A percentile compares a stretch with the other conserved stretches of the same genome.
These are phyloP conservation scores for Drosophila mauritiana DNA, from an alignment of 1,140 invertebrate genomes.

Conservation along the genomic window DNA sequence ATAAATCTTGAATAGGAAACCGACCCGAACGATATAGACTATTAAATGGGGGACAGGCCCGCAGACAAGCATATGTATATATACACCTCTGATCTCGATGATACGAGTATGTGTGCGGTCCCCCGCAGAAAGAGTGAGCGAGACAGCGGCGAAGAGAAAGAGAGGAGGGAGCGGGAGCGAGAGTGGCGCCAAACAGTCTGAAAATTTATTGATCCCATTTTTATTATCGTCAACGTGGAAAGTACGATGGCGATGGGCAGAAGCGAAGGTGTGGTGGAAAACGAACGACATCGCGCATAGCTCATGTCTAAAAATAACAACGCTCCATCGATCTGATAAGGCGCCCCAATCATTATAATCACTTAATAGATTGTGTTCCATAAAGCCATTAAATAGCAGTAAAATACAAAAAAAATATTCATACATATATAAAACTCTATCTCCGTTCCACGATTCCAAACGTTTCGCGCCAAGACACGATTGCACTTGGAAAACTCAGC, in stretches of 20 bases:
- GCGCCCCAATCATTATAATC: slow-evolving; percentile 69
- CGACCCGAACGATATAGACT: slow-evolving; percentile 1
- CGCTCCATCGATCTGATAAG: slow-evolving; percentile 68
- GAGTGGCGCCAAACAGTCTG: slow-evolving; percentile 78
- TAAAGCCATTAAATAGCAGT: slow-evolving; percentile 44
- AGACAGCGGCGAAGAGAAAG: background rate
- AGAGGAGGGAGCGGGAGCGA: background rate
- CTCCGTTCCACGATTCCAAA: slow-evolving; percentile 3
- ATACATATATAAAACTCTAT: background rate
- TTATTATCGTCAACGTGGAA: slow-evolving; percentile 63
- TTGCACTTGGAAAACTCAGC: slow-evolving; percentile 20
- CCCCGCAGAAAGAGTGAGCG: slow-evolving; percentile 4
- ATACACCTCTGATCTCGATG: slow-evolving; percentile 7
- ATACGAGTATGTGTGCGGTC: slow-evolving; percentile 1
- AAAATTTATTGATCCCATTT: slow-evolving; percentile 78
- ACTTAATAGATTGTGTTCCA: slow-evolving; percentile 76
- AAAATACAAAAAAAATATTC: background rate
- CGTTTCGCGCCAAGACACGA: background rate
- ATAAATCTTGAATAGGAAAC: slow-evolving; percentile 7
- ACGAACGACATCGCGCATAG: slow-evolving; percentile 41
- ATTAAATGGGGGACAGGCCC: slow-evolving; percentile 9
- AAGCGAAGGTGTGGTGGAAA: background rate
- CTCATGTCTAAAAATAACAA: slow-evolving; percentile 77
- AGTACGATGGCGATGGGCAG: background rate
- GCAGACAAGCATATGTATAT: slow-evolving; percentile 1